These are phyloP conservation scores for Teleogryllus occipitalis DNA, from an alignment of 1,140 invertebrate genomes.

Conservation along the genomic window DNA sequence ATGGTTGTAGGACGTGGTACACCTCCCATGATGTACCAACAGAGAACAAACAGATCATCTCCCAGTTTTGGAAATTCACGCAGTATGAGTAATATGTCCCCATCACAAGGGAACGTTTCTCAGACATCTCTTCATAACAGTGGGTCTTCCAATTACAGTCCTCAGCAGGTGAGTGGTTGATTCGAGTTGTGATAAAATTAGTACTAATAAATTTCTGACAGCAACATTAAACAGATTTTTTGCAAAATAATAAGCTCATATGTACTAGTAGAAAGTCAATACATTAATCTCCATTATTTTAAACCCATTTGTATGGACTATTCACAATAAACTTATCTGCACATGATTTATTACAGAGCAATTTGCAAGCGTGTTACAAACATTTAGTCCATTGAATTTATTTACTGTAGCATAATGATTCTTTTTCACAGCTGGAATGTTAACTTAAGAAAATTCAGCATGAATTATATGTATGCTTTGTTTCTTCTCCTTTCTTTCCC, in stretches of 20 bases:
- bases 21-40: slow-evolving; percentile 14
- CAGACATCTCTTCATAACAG: neutral
- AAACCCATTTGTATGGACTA: too few species aligned
- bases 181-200: too few species aligned
- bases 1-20: neutral
- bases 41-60: neutral
- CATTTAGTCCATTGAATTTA: too few species aligned
- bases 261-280: too few species aligned
- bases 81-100: neutral
- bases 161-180: neutral
- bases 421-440: neutral
- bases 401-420: neutral
- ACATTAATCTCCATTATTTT: too few species aligned
- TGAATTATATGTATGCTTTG: neutral
- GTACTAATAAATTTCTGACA: too few species aligned
- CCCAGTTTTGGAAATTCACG: neutral
- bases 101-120: neutral
- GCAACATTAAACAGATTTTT: too few species aligned
- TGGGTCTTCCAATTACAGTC: neutral
- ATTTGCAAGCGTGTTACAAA: too few species aligned
- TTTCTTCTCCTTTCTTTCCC: slow-evolving; percentile 16
- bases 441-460: too few species aligned
- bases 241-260: too few species aligned
- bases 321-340: too few species aligned
- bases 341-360: too few species aligned